A percentile compares a stretch with the other conserved stretches of the same genome.
phyloP scores from a whole-genome alignment of 2,797 vertebrate species.

The Semotilus atromaculatus region DNA sequence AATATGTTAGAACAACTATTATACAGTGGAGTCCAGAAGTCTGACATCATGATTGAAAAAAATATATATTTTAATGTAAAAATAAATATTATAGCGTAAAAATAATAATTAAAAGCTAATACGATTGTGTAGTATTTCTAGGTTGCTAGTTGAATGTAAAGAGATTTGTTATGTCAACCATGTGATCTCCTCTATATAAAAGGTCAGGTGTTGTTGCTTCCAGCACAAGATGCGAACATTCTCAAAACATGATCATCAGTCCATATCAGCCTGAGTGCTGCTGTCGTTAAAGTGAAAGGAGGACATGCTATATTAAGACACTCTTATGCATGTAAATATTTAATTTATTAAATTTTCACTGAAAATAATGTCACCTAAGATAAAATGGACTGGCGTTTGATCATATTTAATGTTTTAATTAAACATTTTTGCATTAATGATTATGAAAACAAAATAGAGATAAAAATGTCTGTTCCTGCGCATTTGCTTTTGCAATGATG shows the following conservation, averaged over 20 bases:
- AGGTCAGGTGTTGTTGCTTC: conserved; percentile 11
- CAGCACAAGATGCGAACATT: background rate
- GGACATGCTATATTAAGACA: conserved; percentile 11
- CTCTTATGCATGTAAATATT: background rate
- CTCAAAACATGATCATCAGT: background rate
- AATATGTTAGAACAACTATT: background rate
- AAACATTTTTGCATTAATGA: background rate
- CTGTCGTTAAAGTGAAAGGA: conserved; percentile 7
- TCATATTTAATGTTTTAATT: too few species aligned
- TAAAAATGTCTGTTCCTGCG: background rate
- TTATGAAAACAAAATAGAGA: background rate
- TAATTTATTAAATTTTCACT: background rate
- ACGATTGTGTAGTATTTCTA: background rate
- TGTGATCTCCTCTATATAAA: background rate
- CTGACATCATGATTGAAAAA: background rate
- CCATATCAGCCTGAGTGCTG: background rate
- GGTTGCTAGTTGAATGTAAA: background rate
- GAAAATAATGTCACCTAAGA: background rate
- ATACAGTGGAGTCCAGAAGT: background rate
- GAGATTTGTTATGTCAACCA: background rate
- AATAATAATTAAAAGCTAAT: background rate
- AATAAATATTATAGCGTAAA: background rate
- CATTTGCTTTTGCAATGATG: background rate
- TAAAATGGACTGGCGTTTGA: background rate
- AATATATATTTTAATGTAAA: background rate